Conservation (phyloP, 92 coral and sea anemone genomes). For the Diadumene lineata region DNA sequence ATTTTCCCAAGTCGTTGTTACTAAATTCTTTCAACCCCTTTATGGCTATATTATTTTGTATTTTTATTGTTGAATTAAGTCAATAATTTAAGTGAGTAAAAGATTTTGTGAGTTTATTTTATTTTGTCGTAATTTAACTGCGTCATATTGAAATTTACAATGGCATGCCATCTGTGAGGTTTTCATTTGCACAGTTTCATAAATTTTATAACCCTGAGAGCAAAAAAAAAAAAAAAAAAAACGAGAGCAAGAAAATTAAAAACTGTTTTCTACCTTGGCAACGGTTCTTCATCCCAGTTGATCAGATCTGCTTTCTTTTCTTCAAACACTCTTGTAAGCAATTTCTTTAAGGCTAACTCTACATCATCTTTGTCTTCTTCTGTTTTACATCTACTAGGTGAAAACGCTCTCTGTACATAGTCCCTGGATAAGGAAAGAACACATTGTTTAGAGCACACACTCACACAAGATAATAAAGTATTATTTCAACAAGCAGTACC, state of each 20-base stretch:
- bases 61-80: background rate
- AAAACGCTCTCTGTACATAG: conserved; percentile 89
- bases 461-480: background rate
- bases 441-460: background rate
- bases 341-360: conserved; percentile 75
- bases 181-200: no score
- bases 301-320: conserved; percentile 85
- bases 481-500: no score
- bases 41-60: no score
- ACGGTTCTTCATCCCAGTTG: conserved; percentile 91
- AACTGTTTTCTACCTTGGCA: conserved; percentile 66
- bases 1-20: no score
- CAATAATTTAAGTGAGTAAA: no score
- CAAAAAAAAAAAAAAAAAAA: no score
- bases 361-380: conserved; percentile 90
- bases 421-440: conserved; percentile 50
- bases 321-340: conserved; percentile 75
- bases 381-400: conserved; percentile 77
- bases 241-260: background rate
- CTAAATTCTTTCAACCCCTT: no score
- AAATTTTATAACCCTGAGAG: no score
- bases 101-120: no score
- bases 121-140: no score
- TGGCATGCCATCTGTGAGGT: background rate
- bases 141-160: no score